A percentile compares a stretch with the other conserved stretches of the same genome.
Conservation (phyloP, 2,888 invertebrate species). For the Villa cingulata region DNA sequence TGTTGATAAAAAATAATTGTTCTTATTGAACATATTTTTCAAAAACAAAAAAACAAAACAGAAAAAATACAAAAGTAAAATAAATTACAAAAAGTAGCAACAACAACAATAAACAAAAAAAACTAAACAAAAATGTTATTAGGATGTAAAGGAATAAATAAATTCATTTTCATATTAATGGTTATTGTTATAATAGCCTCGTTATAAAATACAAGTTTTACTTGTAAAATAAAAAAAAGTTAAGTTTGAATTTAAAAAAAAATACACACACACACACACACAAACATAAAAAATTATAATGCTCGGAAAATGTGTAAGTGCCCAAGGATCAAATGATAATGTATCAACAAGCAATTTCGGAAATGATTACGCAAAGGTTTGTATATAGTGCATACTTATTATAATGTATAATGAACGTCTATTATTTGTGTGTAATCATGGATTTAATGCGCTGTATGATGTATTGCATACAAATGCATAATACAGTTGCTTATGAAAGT, state of each 20-base stretch:
- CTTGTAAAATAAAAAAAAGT: too few relatives aligned
- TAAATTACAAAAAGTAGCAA: too few relatives aligned
- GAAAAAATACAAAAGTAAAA: not conserved
- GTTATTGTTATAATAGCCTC: conserved; percentile 11
- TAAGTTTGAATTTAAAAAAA: not conserved
- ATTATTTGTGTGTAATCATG: too few relatives aligned
- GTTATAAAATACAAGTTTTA: not conserved
- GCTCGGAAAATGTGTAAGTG: conserved; percentile 36
- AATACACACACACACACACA: not conserved
- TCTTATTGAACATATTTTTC: too few relatives aligned
- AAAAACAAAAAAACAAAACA: not conserved
- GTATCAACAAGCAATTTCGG: conserved; percentile 37
- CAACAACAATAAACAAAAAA: too few relatives aligned
- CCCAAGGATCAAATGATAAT: conserved; percentile 66
- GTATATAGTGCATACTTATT: not conserved
- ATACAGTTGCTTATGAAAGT: too few relatives aligned
- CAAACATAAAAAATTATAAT: conserved; percentile 20
- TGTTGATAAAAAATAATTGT: too few relatives aligned
- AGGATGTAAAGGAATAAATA: conserved; percentile 2
- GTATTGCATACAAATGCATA: too few relatives aligned
- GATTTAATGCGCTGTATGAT: too few relatives aligned
- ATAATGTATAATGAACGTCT: too few relatives aligned
- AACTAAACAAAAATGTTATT: conserved; percentile 4
- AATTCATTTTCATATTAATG: conserved; percentile 8
- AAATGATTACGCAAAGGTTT: conserved; percentile 55